Percentiles rank a stretch among this genome's conserved stretches.
These are phyloP conservation scores for Bryconaethiops microstoma DNA, from an alignment of 2,797 vertebrate genomes.

Conservation along the genomic window DNA sequence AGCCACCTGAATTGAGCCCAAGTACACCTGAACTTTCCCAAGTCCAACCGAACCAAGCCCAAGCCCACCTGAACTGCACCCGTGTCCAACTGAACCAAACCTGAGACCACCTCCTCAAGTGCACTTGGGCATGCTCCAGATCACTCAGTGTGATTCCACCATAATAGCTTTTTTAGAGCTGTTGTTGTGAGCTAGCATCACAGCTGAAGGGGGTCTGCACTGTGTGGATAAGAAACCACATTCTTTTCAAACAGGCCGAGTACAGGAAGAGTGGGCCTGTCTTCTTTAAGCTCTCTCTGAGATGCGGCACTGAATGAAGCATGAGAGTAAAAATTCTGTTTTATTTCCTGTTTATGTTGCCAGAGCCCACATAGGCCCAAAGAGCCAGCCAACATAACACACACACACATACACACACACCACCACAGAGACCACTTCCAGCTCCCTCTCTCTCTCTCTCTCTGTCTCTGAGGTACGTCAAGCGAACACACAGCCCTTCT, in stretches of 20 bases:
- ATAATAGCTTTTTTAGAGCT: no score
- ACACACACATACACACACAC: constrained; percentile 6
- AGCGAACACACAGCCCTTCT: constrained; percentile 36
- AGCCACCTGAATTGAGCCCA: no score
- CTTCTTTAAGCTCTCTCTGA: neutral
- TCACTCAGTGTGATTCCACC: neutral
- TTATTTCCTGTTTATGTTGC: constrained; percentile 41
- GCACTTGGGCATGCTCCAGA: no score
- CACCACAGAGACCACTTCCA: constrained; percentile 13
- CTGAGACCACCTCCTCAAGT: no score
- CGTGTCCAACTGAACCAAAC: no score
- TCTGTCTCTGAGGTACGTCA: neutral
- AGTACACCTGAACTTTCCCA: no score
- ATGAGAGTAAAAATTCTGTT: constrained; percentile 23
- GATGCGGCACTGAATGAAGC: neutral
- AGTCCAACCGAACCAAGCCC: no score
- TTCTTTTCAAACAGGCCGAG: neutral
- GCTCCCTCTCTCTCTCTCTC: constrained; percentile 8
- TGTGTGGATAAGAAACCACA: neutral
- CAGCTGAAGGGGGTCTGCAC: neutral
- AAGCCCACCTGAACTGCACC: no score
- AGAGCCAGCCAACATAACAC: constrained; percentile 32
- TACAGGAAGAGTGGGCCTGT: neutral
- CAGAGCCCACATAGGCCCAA: constrained; percentile 35
- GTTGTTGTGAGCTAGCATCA: no score